Evolutionary conservation across 1,140 invertebrate genomes (phyloP), one percentile per base, ranked within the genome.

Genomic region (Parasteatoda tepidariorum): DNA sequence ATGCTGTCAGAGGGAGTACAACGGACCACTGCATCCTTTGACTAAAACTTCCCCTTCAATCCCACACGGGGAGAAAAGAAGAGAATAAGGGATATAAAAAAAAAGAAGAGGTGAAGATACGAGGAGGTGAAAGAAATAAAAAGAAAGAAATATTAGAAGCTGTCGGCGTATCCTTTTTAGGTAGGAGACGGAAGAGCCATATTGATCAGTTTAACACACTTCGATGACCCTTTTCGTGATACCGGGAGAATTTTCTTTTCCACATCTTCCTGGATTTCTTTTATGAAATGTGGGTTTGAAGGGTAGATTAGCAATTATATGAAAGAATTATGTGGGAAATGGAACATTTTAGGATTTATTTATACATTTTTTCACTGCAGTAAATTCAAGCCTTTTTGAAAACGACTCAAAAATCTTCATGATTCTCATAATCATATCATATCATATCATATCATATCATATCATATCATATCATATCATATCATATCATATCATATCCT

Each of bases 91-190:
- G 24, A 73, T 57, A 70, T 24, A 61, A 30, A 38, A 26, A 34
- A 22, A 9, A n/a, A 62, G 48, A 28, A 30, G 30, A 9, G 9
- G 57, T n/a, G 70, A 34, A 73, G 70, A 34, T 41, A 73, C 59
- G 74, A 26, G 28, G 74, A 48, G 18, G 6, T 59, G 59, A 33
- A 41, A 30, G n/a, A n/a, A n/a, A 26, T 3, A 55, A n/a, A n/a
- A n/a, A 78, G 33, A 66, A 78, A 66, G 61, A 38, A 28, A 57
- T n/a, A 26, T 62, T 62, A 31, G 57, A 62, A 62, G 62, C 74
- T 78, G 62, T 74, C 71, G 57, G 55, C 71, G 73, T 75, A 75
- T 75, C 74, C 74, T 78, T 78, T 78, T 66, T 66, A 78, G 59
- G 28, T 22, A 28, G 28, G 26, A 48, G 28, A 71, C 41, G 68